A percentile compares a stretch with the other conserved stretches of the same genome.
Conservation (phyloP, 2,113 vertebrate genomes). For the Pygoscelis antarcticus region DNA sequence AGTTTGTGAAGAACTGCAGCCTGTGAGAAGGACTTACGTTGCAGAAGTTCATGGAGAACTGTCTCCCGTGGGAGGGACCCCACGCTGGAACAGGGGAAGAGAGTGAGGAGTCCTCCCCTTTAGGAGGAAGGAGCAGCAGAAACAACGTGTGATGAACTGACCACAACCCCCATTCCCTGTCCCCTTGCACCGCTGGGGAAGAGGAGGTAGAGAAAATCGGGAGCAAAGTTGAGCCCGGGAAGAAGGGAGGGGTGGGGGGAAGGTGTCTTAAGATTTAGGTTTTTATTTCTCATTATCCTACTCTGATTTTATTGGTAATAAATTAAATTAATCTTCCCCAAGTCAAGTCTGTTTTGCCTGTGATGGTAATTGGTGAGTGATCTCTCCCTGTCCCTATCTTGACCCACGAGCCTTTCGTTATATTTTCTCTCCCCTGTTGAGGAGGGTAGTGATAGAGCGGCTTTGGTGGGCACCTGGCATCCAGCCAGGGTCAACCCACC, state of each 20-base stretch:
- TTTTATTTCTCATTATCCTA: neutral
- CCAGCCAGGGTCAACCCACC: neutral
- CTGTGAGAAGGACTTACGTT: neutral
- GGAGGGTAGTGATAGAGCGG: neutral
- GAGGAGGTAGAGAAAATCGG: neutral
- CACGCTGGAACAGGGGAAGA: neutral
- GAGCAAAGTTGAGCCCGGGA: neutral
- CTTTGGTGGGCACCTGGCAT: neutral
- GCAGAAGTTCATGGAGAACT: neutral
- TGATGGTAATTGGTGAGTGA: neutral
- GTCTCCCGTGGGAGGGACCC: neutral
- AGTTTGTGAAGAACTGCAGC: neutral
- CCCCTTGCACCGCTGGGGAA: neutral
- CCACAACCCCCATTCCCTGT: neutral
- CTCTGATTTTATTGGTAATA: neutral
- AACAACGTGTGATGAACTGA: neutral
- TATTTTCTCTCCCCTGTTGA: neutral
- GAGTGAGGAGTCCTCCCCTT: neutral
- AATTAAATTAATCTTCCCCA: neutral
- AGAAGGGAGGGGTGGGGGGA: neutral
- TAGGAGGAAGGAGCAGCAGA: neutral
- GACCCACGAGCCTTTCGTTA: neutral
- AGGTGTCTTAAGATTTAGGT: neutral
- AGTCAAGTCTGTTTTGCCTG: neutral
- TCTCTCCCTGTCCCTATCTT: neutral